Conservation (phyloP, 2,888 invertebrate species). For the Nemoura dubitans region DNA sequence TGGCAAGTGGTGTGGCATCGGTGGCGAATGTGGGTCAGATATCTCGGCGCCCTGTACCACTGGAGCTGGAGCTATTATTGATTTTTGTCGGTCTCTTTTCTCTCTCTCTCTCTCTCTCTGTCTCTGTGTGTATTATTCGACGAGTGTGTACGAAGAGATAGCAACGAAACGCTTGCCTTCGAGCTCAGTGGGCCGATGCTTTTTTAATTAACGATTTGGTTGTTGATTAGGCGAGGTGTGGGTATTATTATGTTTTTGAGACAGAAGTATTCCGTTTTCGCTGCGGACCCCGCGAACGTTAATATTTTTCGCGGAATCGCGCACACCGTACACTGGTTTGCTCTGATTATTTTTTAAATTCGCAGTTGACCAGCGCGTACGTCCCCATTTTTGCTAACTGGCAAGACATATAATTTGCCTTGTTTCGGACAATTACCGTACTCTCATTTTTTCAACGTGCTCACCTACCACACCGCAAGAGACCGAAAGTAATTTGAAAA, state of each 20-base stretch:
- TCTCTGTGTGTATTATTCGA: background rate
- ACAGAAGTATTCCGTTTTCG: background rate
- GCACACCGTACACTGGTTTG: background rate
- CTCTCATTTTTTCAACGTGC: background rate
- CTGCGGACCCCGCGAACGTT: background rate
- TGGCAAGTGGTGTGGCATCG: background rate
- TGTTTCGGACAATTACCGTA: background rate
- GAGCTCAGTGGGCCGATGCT: background rate
- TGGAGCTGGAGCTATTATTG: background rate
- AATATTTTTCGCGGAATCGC: background rate
- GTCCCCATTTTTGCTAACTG: background rate
- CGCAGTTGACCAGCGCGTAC: background rate
- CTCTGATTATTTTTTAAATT: background rate
- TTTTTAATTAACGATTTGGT: background rate
- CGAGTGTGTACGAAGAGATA: background rate
- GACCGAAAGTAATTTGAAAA: background rate
- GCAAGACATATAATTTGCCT: background rate
- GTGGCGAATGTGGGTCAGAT: background rate
- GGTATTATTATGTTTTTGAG: background rate
- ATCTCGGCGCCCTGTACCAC: background rate
- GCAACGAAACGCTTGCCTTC: background rate
- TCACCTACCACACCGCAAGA: background rate
- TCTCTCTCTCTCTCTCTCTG: no score
- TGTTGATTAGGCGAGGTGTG: background rate
- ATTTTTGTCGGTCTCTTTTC: background rate